Base-by-base conservation (phyloP, 1,140 invertebrate species). In the Pseudobourletiella spinata region DNA sequence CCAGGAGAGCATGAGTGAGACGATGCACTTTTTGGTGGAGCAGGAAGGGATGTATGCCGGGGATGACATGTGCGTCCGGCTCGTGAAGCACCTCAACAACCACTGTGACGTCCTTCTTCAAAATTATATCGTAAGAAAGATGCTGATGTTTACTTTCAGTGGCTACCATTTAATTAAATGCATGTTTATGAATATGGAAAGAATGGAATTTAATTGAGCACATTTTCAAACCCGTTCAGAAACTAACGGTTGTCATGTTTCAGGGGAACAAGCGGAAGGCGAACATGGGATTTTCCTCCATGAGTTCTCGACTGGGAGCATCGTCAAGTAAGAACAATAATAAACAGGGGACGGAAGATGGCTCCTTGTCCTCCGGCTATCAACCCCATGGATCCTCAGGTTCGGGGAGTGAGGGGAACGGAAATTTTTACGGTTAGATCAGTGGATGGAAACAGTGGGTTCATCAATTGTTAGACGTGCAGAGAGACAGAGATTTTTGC, bases 1-100 rank as follows among this genome's bases (percentile, higher is more conserved):
- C 76, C 86, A 91, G 73, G 91, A 95, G 73, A 95, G 91, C 67
- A 80, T 93, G 65, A 86, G 86, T 42, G 92, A 97, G 73, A 84
- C 86, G 0, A 85, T 95, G 76, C 82, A 90, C 67, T 96, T 90
- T 74, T 82, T 96, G 18, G 86, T 91, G 1, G 91, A 95, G 69
- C 82, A 84, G 0, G 88, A 92, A 72, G 88, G 86, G 1, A 83
- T 84, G 68, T 84, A 83, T 54, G 83, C 87, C 0, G 81, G 83
- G 1, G 90, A 95, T 71, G 81, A 85, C 0, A 76, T 94, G 6
- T 94, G 89, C 72, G 81, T 86, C 25, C 84, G 89, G 61, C 76
- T 97, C 1, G 79, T 91, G 42, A 82, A 82, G 28, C 91, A 95
- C 73, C 78, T 96, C 48, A 86, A 90, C 71, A 83, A 88, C 66